Base-by-base conservation (phyloP, 2,113 vertebrate species). In the Zosterops borbonicus region DNA sequence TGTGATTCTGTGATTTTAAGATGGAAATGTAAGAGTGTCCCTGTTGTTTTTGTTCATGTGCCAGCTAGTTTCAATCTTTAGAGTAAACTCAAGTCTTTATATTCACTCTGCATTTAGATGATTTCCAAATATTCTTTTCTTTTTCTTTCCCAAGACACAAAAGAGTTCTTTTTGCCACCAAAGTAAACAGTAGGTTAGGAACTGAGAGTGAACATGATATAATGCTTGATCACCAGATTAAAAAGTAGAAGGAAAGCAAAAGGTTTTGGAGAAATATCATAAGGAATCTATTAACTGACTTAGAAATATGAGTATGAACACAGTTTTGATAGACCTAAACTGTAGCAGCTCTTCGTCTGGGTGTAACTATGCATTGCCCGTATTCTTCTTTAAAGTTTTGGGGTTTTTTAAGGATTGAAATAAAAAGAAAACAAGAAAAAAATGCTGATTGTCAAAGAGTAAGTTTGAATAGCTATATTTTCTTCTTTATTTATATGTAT, bases 331-430 rank as follows among this genome's bases (percentile, higher is more conserved):
- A 75, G 17, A 67, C 1, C 6, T 78, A 69, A 89, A 50, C 9
- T 1, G 0, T 29, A 62, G 12, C 5, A 79, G 5, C 5, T 82
- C 8, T 41, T n/a, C 22, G 74, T 25, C 6, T 6, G 37, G 3
- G 14, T 75, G 19, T 22, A 71, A 28, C 3, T 56, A 20, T 12
- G 3, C 9, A 41, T 6, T 3, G 3, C 13, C 3, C 47, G 29
- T 14, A 83, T 83, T 49, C 3, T 70, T 39, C 19, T 56, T 58
- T 53, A 31, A 58, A 55, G 6, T 8, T 31, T 31, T 12, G 9
- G 39, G 9, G 39, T 49, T n/a, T 41, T 9, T 4, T 37, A 5
- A 60, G 0, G 1, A 58, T 31, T 70, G 8, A 59, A 93, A 84
- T 35, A n/a, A 5, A 74, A 31, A 56, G 5, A n/a, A 42, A n/a